Conservation (phyloP, 1,140 invertebrate species). For the Trypoxylus dichotomus region DNA sequence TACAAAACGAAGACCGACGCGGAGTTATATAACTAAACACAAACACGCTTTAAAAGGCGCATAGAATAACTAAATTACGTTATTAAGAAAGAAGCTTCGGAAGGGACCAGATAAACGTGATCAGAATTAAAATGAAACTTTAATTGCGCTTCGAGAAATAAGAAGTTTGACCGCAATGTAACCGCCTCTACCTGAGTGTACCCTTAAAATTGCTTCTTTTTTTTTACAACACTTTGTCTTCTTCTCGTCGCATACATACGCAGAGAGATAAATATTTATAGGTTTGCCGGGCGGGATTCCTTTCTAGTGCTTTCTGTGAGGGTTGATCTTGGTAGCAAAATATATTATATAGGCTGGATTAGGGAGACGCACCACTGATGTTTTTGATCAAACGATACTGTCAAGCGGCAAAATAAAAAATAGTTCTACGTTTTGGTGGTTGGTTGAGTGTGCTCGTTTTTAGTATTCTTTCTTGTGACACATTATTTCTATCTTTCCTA, state of each 20-base stretch:
- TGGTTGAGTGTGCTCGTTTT: background rate
- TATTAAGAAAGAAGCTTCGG: slow-evolving; percentile 21
- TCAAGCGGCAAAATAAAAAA: slow-evolving; percentile 24
- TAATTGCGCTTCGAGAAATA: slow-evolving; percentile 1
- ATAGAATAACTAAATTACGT: slow-evolving; percentile 13
- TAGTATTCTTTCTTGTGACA: background rate
- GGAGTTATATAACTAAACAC: slow-evolving; percentile 12
- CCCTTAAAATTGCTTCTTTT: slow-evolving; percentile 19
- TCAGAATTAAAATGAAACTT: slow-evolving; percentile 23
- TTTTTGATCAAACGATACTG: slow-evolving; percentile 23
- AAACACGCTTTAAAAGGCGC: slow-evolving; percentile 7
- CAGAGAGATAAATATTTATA: slow-evolving; percentile 11
- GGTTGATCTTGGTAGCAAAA: slow-evolving; percentile 8
- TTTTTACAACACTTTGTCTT: background rate
- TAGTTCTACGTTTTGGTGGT: background rate
- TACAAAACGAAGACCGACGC: background rate
- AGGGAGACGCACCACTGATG: background rate
- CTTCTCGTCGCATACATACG: background rate
- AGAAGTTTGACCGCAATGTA: slow-evolving; percentile 12
- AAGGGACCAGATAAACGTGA: slow-evolving; percentile 9
- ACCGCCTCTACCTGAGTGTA: slow-evolving; percentile 1
- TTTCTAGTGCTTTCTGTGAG: background rate
- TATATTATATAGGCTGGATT: slow-evolving; percentile 8
- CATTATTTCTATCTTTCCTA: background rate
- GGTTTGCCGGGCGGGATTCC: slow-evolving; percentile 9